phyloP scores from a whole-genome alignment of 2,113 vertebrate species.

The Glareola pratincola region DNA sequence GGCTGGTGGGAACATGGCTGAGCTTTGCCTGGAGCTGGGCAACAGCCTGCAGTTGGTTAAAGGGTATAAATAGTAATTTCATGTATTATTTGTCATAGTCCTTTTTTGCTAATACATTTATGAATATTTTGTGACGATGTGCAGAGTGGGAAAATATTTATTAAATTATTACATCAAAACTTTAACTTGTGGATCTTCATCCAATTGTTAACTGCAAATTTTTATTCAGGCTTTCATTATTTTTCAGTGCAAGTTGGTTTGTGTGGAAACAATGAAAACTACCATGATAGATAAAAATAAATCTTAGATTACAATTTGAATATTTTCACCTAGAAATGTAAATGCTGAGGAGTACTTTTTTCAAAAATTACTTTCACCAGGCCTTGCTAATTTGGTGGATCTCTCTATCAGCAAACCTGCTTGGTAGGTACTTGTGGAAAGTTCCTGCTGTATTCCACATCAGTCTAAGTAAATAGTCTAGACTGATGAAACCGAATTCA shows the following conservation, averaged over 20 bases:
- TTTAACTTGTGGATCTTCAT: not conserved
- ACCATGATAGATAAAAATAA: not conserved
- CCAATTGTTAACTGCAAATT: not conserved
- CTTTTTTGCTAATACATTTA: not conserved
- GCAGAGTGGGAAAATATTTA: not conserved
- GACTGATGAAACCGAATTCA: not conserved
- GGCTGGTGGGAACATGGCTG: not conserved
- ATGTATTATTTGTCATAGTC: not conserved
- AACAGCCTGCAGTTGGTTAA: not conserved
- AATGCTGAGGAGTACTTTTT: not conserved
- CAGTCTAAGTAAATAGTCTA: not conserved
- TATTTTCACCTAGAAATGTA: not conserved
- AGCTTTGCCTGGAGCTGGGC: not conserved
- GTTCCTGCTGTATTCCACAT: not conserved
- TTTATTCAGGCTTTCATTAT: not conserved
- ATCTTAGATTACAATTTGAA: not conserved
- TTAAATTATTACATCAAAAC: not conserved
- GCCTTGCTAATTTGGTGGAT: not conserved
- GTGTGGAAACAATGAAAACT: not conserved
- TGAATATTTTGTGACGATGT: not conserved
- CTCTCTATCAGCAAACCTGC: not conserved
- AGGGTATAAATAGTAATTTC: not conserved
- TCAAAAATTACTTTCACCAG: not conserved
- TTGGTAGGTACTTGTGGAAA: not conserved
- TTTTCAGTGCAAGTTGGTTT: not conserved